phyloP scores from a whole-genome alignment of 2,113 vertebrate genomes.

The Oxyruncus cristatus region DNA sequence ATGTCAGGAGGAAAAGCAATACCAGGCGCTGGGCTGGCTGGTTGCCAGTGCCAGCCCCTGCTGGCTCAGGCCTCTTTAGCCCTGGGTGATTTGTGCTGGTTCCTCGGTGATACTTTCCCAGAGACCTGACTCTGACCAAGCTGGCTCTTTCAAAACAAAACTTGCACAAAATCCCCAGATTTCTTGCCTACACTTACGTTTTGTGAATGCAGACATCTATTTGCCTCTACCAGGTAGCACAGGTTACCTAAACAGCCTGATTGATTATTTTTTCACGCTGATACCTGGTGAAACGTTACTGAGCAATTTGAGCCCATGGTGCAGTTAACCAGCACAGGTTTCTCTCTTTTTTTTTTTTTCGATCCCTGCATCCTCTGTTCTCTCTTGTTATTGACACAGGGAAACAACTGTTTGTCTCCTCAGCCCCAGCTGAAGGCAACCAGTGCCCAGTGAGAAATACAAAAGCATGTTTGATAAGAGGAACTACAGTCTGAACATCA shows the following conservation, averaged over 20 bases:
- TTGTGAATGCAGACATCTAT: background rate
- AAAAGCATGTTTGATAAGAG: background rate
- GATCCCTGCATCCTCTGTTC: background rate
- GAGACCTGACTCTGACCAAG: background rate
- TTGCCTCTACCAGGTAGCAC: background rate
- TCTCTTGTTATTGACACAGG: background rate
- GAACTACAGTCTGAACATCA: background rate
- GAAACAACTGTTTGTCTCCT: background rate
- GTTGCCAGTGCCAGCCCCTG: background rate
- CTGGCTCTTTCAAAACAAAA: background rate
- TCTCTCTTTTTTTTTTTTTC: background rate
- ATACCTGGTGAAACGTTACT: background rate
- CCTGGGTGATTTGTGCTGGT: accelerated
- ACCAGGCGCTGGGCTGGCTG: background rate
- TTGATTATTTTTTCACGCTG: background rate
- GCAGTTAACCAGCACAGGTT: background rate
- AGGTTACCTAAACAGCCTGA: background rate
- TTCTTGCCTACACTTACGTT: background rate
- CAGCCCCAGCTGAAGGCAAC: background rate
- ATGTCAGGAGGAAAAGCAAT: background rate
- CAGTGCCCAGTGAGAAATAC: background rate
- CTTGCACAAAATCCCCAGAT: background rate
- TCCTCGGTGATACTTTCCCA: background rate
- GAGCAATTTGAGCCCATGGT: background rate
- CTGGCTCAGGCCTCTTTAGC: background rate